Conservation (phyloP, 2,888 invertebrate genomes). For the Tipula confusa region DNA sequence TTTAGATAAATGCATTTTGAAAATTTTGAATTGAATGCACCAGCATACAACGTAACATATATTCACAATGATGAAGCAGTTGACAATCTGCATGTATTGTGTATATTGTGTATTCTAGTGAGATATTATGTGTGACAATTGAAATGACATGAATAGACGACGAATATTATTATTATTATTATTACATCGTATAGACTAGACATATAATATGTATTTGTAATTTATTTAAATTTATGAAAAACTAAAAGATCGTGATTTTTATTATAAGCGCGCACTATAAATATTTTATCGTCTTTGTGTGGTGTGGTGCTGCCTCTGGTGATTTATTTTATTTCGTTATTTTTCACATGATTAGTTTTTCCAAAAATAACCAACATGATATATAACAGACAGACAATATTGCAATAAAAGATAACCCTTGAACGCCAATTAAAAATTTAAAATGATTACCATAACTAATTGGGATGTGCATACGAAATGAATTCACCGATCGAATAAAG, state of each 20-base stretch:
- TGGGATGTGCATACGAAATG: not conserved
- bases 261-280: slow-evolving; percentile 7
- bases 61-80: not conserved
- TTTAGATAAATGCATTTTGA: not conserved
- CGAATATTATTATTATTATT: not conserved
- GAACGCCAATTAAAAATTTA: not conserved
- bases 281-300: not conserved
- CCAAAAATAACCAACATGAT: slow-evolving; percentile 17
- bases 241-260: not conserved
- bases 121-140: not conserved
- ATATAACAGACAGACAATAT: not conserved
- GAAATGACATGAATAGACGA: not conserved
- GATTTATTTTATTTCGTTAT: slow-evolving; percentile 5
- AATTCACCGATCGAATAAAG: not conserved
- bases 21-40: not conserved
- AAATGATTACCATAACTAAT: not conserved
- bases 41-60: not conserved
- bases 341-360: slow-evolving; percentile 25
- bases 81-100: not conserved
- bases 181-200: not conserved
- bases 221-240: slow-evolving; percentile 14
- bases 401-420: slow-evolving; percentile 14
- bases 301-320: not conserved
- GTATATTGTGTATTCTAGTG: too few species aligned
- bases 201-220: not conserved